These are phyloP conservation scores for Callorhinus ursinus DNA, from an alignment of 2,113 vertebrate species.

Conservation along the genomic window DNA sequence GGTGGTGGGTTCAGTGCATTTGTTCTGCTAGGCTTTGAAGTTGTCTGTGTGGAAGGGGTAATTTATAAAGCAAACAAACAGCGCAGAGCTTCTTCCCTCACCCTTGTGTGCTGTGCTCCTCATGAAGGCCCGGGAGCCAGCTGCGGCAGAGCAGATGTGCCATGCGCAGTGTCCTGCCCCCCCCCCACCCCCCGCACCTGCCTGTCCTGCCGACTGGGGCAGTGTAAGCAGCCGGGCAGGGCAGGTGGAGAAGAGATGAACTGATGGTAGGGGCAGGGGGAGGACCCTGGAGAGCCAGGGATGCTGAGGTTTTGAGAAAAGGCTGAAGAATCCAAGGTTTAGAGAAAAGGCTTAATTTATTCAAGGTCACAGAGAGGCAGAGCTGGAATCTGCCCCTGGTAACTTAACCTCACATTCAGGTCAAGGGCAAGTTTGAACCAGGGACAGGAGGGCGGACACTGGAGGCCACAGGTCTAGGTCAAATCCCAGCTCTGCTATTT, in stretches of 20 bases:
- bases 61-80: background rate
- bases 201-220: background rate
- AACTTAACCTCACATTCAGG: background rate
- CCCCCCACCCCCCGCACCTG: background rate
- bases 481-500: background rate
- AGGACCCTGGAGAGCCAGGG: background rate
- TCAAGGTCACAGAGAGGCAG: background rate
- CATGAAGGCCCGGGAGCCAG: background rate
- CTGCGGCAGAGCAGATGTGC: background rate
- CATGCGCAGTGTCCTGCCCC: background rate
- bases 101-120: background rate
- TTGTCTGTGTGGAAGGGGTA: background rate
- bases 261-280: background rate
- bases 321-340: background rate
- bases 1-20: background rate
- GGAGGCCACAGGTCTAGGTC: too few relatives aligned
- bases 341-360: background rate
- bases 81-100: background rate
- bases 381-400: background rate
- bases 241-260: background rate
- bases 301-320: background rate
- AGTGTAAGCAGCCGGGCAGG: background rate
- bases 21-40: conserved; percentile 1
- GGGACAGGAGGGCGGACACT: background rate
- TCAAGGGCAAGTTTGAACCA: background rate